Base-by-base conservation (phyloP, 2,113 vertebrate genomes). In the Ia io region DNA sequence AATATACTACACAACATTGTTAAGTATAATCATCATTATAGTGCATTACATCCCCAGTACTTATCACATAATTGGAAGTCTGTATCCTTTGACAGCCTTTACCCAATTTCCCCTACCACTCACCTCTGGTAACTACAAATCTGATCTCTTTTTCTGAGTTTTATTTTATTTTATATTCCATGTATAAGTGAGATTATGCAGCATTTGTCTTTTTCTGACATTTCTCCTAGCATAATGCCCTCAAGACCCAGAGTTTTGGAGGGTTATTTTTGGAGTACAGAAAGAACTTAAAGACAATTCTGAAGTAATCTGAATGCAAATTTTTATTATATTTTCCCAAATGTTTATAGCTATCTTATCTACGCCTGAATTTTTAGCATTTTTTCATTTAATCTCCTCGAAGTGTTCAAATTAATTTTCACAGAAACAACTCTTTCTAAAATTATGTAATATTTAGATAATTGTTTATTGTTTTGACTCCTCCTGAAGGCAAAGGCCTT, bases 381-480 rank as follows among this genome's bases (percentile, higher is more conserved):
- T n/a, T 86, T 84, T 88, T 53, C 35, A 16, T 67, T 83, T 17
- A n/a, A 51, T 91, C 2, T 69, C 88, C 76, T 95, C 47, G 76
- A 95, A 25, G 16, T 84, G 93, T 86, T 84, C 28, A 96, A 93
- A n/a, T 69, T 59, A 65, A 30, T 71, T 93, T 87, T 92, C 1
- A 94, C 22, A 80, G 56, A 86, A 85, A 65, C 10, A 67, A 74
- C 1, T 30, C 32, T 84, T 63, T 44, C 18, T 83, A 35, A 94
- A 95, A 71, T 78, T 65, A 78, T 47, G 8, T 53, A 73, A 71
- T 84, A 23, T 49, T 70, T 67, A 77, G 30, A 40, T 76, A 51
- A 37, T 53, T 67, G 71, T 3, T 73, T 90, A 87, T 71, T 88
- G 9, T 82, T 90, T 74, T 16, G n/a, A 77, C 0, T 49, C 32